Conservation (phyloP, 2,888 invertebrate genomes). For the Apamea crenata region DNA sequence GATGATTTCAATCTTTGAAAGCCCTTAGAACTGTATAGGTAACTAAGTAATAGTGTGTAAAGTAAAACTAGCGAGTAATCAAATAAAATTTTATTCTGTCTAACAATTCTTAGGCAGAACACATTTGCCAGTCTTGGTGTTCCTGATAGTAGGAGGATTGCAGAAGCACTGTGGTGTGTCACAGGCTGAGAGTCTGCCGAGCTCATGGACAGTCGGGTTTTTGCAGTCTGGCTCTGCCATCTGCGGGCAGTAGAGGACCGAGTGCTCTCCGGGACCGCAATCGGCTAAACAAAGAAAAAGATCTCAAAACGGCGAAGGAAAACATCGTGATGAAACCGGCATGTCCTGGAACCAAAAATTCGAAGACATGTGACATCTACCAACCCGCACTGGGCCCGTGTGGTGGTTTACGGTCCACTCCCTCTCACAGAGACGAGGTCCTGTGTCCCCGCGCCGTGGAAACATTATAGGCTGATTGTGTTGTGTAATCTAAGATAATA, state of each 20-base stretch:
- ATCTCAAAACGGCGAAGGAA: too few species aligned
- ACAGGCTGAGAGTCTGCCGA: slow-evolving; percentile 62
- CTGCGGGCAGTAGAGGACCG: slow-evolving; percentile 81
- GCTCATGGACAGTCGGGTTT: slow-evolving; percentile 74
- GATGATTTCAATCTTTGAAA: not conserved
- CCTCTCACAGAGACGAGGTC: too few species aligned
- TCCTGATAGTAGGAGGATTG: slow-evolving; percentile 75
- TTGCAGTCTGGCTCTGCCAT: slow-evolving; percentile 78
- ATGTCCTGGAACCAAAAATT: too few species aligned
- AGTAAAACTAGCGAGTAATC: not conserved
- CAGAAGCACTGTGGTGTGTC: slow-evolving; percentile 82
- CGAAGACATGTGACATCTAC: too few species aligned
- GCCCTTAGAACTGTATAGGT: not conserved
- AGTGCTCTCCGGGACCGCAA: slow-evolving; percentile 79
- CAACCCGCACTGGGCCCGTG: too few species aligned
- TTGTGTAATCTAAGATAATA: not conserved
- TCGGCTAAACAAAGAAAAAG: slow-evolving; percentile 62
- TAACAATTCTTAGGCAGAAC: slow-evolving; percentile 70
- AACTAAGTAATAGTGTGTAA: not conserved
- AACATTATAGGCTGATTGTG: too few species aligned
- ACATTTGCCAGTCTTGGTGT: slow-evolving; percentile 75
- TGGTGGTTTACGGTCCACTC: too few species aligned
- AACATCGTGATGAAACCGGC: too few species aligned
- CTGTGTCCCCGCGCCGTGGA: too few species aligned
- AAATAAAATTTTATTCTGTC: not conserved